Evolutionary conservation across 1,140 invertebrate species (phyloP).

Genomic region (Vollenhovia emeryi): DNA sequence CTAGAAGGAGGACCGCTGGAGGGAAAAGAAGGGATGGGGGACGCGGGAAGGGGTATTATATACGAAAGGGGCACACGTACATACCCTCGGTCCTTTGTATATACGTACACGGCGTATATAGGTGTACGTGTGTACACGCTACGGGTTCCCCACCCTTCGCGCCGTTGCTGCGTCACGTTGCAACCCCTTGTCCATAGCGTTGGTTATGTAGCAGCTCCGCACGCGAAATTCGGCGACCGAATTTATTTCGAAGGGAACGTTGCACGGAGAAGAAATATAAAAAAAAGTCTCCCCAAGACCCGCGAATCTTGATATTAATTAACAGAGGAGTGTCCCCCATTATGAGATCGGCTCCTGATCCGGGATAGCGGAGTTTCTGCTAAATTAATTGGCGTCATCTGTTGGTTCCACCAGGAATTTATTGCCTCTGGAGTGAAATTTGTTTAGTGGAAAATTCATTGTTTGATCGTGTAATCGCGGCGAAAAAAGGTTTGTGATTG

Average conservation of each 20-base stretch:
- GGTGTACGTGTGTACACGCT: slow-evolving; percentile 41
- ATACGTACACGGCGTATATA: neutral
- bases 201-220: slow-evolving; percentile 31
- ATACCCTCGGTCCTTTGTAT: neutral
- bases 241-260: slow-evolving; percentile 36
- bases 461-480: too few relatives aligned
- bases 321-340: too few relatives aligned
- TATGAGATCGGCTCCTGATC: too few relatives aligned
- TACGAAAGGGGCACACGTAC: slow-evolving; percentile 57
- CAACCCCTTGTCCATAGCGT: slow-evolving; percentile 78
- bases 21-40: slow-evolving; percentile 29
- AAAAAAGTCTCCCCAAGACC: neutral
- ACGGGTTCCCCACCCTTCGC: slow-evolving; percentile 66
- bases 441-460: too few relatives aligned
- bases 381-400: too few relatives aligned
- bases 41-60: slow-evolving; percentile 56
- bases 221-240: slow-evolving; percentile 43
- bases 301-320: neutral
- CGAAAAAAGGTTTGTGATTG: too few relatives aligned
- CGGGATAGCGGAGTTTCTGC: too few relatives aligned
- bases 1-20: slow-evolving; percentile 62
- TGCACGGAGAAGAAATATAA: neutral
- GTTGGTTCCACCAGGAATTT: too few relatives aligned
- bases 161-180: slow-evolving; percentile 77
- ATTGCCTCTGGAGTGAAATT: too few relatives aligned